These are phyloP conservation scores for Lasioglossum morio DNA, from an alignment of 2,888 invertebrate species.

Conservation along the genomic window DNA sequence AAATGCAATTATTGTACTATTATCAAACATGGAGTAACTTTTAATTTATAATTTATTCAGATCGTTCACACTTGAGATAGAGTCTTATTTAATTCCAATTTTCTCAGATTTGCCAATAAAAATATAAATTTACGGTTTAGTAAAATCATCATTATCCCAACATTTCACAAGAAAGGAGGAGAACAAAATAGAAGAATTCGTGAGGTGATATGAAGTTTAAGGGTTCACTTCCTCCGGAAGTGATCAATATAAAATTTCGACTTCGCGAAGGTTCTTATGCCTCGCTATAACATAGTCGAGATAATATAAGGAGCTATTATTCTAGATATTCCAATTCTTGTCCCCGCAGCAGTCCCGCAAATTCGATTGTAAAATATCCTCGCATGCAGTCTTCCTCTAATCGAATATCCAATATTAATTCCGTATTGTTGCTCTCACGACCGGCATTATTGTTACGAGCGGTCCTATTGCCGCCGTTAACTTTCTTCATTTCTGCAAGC, in stretches of 20 bases:
- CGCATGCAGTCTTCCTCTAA: not conserved
- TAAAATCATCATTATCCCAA: not conserved
- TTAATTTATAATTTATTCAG: not conserved
- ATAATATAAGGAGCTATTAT: conserved; percentile 76
- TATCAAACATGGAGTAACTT: not conserved
- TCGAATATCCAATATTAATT: conserved; percentile 31
- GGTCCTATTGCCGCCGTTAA: conserved; percentile 19
- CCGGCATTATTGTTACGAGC: conserved; percentile 13
- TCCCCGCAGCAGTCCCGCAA: not conserved
- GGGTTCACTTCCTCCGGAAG: conserved; percentile 67
- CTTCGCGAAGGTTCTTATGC: conserved; percentile 79
- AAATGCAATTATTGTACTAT: not conserved
- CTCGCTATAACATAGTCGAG: conserved; percentile 78
- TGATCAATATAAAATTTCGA: conserved; percentile 72
- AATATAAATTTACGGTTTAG: not conserved
- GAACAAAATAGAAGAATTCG: conserved; percentile 58
- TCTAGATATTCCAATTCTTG: conserved; percentile 22
- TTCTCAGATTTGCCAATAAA: not conserved
- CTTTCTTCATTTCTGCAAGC: conserved; percentile 25
- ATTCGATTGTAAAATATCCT: conserved; percentile 27
- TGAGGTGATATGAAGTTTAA: conserved; percentile 70
- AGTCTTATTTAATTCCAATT: not conserved
- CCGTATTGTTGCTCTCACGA: not conserved
- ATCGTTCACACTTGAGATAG: not conserved
- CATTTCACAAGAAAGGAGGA: not conserved